Evolutionary conservation across 2,113 vertebrate species (phyloP), one percentile per base, ranked within the genome.

Genomic region (Pachycephala philippinensis): DNA sequence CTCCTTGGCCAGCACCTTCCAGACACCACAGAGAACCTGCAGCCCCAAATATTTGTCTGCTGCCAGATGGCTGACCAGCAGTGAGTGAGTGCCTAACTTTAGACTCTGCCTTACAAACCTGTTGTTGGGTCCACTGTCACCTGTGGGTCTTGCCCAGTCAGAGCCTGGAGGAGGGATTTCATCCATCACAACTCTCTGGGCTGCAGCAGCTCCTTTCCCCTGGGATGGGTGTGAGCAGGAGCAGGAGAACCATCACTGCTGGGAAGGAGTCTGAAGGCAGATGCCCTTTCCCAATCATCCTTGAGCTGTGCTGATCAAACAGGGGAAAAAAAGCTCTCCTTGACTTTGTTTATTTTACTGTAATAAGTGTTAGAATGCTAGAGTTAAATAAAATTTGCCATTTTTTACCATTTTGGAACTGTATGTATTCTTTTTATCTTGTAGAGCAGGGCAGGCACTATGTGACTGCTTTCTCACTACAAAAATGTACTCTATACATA

Each of bases 21-120:
- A 57, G 26, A 26, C 12, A 65, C 4, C 2, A 9, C 27, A 5
- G 2, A 75, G 42, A 60, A 64, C 42, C 22, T 75, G 56, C 14
- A 64, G 23, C 5, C 12, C 3, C 27, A 28, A 2, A 4, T 40
- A 37, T 5, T 59, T 1, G 1, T 19, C n/a, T 5, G 0, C 9
- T 87, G 28, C 6, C 37, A 4, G 19, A 3, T 2, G 7, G 17
- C 24, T 78, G 56, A 50, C 10, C 23, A 64, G 33, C 22, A 47
- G 50, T 7, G 23, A 12, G 30, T 11, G 21, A 63, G 23, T 3
- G 20, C 10, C 68, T 15, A 52, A 75, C 7, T 19, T 45, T 42
- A 71, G 22, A 2, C 7, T 66, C 22, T 76, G 21, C 35, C n/a
- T 56, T 14, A n/a, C 15, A 72, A 64, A 76, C 1, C 11, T 54